Evolutionary conservation across 2,888 invertebrate genomes (phyloP).

Genomic region (Macaria notata): DNA sequence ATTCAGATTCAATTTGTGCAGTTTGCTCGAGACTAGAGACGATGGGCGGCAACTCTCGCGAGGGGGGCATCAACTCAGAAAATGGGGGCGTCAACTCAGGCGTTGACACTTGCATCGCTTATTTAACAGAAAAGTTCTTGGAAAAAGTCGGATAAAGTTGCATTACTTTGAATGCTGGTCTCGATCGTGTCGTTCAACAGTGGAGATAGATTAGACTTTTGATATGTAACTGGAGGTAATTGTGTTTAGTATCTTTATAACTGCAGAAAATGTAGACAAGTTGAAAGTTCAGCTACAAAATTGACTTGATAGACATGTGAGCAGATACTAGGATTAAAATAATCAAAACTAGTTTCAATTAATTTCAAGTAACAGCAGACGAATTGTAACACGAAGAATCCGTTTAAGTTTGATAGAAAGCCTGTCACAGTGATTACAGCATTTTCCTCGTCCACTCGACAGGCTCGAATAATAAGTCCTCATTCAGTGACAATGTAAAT

Average conservation of each 20-base stretch:
- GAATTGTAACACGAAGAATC: no score
- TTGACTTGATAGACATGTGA: no score
- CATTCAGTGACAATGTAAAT: constrained; percentile 4
- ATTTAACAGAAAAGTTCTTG: neutral
- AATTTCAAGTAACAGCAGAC: no score
- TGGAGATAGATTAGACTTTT: no score
- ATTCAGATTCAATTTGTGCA: constrained; percentile 30
- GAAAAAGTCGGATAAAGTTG: neutral
- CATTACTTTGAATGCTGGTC: neutral
- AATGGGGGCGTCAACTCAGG: constrained; percentile 1
- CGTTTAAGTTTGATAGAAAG: no score
- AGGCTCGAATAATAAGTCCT: constrained; percentile 1
- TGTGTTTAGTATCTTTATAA: no score
- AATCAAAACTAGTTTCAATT: no score
- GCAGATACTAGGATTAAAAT: no score
- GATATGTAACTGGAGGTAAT: no score
- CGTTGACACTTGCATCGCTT: constrained; percentile 19
- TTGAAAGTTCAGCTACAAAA: no score
- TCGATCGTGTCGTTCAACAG: no score
- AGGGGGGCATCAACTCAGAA: neutral
- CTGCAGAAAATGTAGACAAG: no score
- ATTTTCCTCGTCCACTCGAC: neutral
- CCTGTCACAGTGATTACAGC: neutral
- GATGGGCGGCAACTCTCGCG: neutral
- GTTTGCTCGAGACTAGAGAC: constrained; percentile 13